These are phyloP conservation scores for Amblyteles armatorius DNA, from an alignment of 2,888 invertebrate genomes.

Conservation along the genomic window DNA sequence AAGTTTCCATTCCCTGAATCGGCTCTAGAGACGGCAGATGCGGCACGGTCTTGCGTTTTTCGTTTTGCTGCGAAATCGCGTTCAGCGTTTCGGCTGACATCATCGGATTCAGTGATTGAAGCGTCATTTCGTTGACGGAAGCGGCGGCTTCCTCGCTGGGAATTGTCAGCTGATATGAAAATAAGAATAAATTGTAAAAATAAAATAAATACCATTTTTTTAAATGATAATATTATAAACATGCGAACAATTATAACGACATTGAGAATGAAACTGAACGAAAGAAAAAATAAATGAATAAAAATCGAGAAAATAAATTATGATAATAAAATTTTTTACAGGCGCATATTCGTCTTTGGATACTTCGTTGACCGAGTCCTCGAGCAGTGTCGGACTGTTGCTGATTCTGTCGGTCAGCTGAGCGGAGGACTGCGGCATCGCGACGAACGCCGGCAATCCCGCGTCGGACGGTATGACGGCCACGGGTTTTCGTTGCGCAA, in stretches of 20 bases:
- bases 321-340: conserved; percentile 64
- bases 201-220: not conserved
- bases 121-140: conserved; percentile 80
- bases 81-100: conserved; percentile 69
- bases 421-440: conserved; percentile 81
- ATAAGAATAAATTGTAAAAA: not conserved
- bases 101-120: conserved; percentile 79
- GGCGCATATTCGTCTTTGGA: conserved; percentile 80
- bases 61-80: conserved; percentile 70
- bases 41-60: conserved; percentile 74
- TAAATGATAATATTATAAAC: not conserved
- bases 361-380: conserved; percentile 81
- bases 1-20: conserved; percentile 84
- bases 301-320: not conserved
- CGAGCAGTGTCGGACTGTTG: conserved; percentile 77
- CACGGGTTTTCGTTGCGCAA: conserved; percentile 66
- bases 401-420: conserved; percentile 82
- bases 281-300: not conserved
- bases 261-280: not conserved
- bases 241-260: not conserved
- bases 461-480: conserved; percentile 63
- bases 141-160: conserved; percentile 80
- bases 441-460: conserved; percentile 80
- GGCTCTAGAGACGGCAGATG: conserved; percentile 77
- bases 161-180: conserved; percentile 76